These are phyloP conservation scores for Notolepis coatsorum DNA, from an alignment of 2,797 vertebrate species.

Conservation along the genomic window DNA sequence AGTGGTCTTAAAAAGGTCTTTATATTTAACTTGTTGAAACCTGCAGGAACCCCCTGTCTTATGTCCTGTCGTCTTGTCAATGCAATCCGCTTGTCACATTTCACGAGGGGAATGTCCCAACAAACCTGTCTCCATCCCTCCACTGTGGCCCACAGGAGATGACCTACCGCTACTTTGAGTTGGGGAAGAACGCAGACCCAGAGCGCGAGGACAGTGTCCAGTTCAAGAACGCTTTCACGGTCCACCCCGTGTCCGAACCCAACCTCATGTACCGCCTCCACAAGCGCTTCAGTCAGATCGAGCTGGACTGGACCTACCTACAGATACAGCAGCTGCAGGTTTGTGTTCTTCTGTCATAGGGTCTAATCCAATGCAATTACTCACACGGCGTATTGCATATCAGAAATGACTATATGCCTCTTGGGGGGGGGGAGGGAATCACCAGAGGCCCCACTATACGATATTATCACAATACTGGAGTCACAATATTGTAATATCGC, in stretches of 20 bases:
- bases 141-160: slow-evolving; percentile 82
- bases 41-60: too few relatives aligned
- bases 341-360: slow-evolving; percentile 38
- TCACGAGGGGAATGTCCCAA: neutral
- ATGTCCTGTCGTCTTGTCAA: neutral
- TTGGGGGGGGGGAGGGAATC: too few relatives aligned
- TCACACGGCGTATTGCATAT: too few relatives aligned
- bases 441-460: too few relatives aligned
- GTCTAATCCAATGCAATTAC: too few relatives aligned
- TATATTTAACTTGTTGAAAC: too few relatives aligned
- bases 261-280: slow-evolving; percentile 95
- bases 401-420: too few relatives aligned
- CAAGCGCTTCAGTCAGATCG: slow-evolving; percentile 92
- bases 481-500: too few relatives aligned
- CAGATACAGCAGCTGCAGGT: slow-evolving; percentile 96
- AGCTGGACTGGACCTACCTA: slow-evolving; percentile 88
- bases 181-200: slow-evolving; percentile 92
- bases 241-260: slow-evolving; percentile 90
- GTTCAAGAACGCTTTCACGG: slow-evolving; percentile 89
- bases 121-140: neutral
- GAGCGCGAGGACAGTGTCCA: slow-evolving; percentile 88
- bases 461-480: too few relatives aligned
- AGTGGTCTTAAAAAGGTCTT: too few relatives aligned
- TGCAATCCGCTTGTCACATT: neutral
- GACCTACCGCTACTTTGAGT: slow-evolving; percentile 90